These are phyloP conservation scores for Drosophila kepulauana DNA, from an alignment of 1,140 invertebrate species.

Conservation along the genomic window DNA sequence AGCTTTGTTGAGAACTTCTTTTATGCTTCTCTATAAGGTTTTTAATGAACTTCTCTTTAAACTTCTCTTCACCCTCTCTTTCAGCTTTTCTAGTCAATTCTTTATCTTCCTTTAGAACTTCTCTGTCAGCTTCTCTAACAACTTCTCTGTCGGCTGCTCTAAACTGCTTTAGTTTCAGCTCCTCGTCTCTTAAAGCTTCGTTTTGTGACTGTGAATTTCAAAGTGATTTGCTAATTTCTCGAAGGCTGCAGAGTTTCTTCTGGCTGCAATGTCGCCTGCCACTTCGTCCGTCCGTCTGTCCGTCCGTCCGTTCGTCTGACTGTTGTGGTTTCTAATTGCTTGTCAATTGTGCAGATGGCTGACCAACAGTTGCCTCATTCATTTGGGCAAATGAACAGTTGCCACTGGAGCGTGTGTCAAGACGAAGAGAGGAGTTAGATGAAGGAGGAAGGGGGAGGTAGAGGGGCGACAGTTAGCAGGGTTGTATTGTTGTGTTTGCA, in stretches of 20 bases:
- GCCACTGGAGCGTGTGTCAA: slow-evolving; percentile 44
- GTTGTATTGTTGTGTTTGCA: slow-evolving; percentile 54
- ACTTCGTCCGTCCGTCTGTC: too few species aligned
- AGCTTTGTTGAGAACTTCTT: too few species aligned
- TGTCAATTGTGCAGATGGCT: slow-evolving; percentile 36
- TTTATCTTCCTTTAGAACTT: too few species aligned
- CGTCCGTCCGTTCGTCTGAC: not conserved
- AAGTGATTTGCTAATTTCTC: slow-evolving; percentile 3
- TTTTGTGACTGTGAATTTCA: not conserved
- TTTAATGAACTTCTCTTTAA: too few species aligned
- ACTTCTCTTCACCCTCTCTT: too few species aligned
- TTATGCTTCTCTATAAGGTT: too few species aligned
- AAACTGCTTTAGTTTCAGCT: not conserved
- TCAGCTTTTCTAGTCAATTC: too few species aligned
- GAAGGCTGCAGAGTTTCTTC: not conserved
- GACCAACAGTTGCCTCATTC: slow-evolving; percentile 33
- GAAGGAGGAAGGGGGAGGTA: not conserved
- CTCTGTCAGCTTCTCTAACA: not conserved
- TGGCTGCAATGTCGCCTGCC: too few species aligned
- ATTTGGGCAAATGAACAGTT: slow-evolving; percentile 50
- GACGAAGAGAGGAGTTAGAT: not conserved
- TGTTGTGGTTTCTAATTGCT: slow-evolving; percentile 72
- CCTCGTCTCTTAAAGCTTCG: not conserved
- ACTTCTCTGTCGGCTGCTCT: not conserved
- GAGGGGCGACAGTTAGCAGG: too few species aligned